A percentile compares a stretch with the other conserved stretches of the same genome.
phyloP scores from a whole-genome alignment of 2,113 vertebrate species.

The Amphiprion ocellaris region DNA sequence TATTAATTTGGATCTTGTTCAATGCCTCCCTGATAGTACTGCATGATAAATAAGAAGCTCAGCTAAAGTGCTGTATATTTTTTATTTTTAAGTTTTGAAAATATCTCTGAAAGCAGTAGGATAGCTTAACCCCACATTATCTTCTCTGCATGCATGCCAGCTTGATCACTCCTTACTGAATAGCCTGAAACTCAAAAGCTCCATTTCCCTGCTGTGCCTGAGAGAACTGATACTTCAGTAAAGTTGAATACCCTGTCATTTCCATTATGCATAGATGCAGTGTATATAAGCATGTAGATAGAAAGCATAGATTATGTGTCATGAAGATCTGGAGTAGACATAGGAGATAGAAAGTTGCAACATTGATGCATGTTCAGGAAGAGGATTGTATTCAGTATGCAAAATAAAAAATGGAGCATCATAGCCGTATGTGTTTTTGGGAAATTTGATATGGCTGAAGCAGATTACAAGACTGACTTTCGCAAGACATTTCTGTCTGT shows the following conservation, averaged over 20 bases:
- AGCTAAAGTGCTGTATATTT: neutral
- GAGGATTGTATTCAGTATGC: slow-evolving; percentile 1
- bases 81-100: neutral
- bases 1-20: neutral
- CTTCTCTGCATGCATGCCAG: slow-evolving; percentile 2
- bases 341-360: neutral
- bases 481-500: slow-evolving; percentile 14
- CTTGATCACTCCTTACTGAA: slow-evolving; percentile 10
- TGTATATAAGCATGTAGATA: slow-evolving; percentile 4
- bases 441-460: neutral
- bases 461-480: slow-evolving; percentile 31
- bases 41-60: neutral
- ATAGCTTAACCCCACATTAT: slow-evolving; percentile 12
- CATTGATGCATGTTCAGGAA: neutral
- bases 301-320: neutral
- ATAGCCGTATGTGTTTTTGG: neutral
- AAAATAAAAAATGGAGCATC: neutral
- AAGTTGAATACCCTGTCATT: slow-evolving; percentile 21
- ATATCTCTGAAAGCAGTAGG: neutral
- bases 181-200: slow-evolving; percentile 14
- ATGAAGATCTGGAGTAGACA: slow-evolving; percentile 16
- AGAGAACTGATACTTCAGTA: slow-evolving; percentile 7
- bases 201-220: neutral
- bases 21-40: neutral
- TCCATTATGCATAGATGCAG: neutral